Base-by-base conservation (phyloP, 2,888 invertebrate species). In the Xanthorhoe designata region DNA sequence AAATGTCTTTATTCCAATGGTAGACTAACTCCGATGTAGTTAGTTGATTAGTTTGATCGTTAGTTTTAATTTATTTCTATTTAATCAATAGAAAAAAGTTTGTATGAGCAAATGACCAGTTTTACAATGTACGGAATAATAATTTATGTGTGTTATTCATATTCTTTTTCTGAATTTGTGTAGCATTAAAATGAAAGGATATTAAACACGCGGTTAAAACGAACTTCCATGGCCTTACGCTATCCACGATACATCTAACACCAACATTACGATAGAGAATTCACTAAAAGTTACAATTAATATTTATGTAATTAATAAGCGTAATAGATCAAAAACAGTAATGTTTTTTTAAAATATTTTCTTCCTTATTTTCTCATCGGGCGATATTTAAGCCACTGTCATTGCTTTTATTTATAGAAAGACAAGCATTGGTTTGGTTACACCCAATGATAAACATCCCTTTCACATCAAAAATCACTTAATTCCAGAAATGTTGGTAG, bases 301-400 rank as follows among this genome's bases (percentile, higher is more conserved):
- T 80, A 82, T 82, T 81, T 85, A 89, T 89, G 87, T 90, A 90
- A 90, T 92, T 92, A 92, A 92, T 93, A 93, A 93, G 92, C 92
- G 92, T 93, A 93, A 90, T 93, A 92, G 92, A 92, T 92, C 89
- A 91, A 92, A 87, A 91, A 91, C 91, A 90, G 90, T 88, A 81
- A 88, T 85, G 88, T 89, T 89, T 90, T 89, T 66, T 88, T 83
- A 70, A n/a, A 60, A 70, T 71, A 64, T 64, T 71, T 70, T 47
- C 38, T 72, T 74, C 54, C 61, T 65, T 67, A 74, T 68, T 70
- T 75, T 74, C 69, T 67, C 60, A 70, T 74, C 69, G 69, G 79
- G 78, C 79, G 73, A 61, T 73, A 66, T 24, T 42, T 78, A 81
- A 83, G 83, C 81, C 84, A 82, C 80, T 79, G 72, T 68, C 69